Evolutionary conservation across 2,888 invertebrate genomes (phyloP).

Genomic region (Sussaba pulchella): DNA sequence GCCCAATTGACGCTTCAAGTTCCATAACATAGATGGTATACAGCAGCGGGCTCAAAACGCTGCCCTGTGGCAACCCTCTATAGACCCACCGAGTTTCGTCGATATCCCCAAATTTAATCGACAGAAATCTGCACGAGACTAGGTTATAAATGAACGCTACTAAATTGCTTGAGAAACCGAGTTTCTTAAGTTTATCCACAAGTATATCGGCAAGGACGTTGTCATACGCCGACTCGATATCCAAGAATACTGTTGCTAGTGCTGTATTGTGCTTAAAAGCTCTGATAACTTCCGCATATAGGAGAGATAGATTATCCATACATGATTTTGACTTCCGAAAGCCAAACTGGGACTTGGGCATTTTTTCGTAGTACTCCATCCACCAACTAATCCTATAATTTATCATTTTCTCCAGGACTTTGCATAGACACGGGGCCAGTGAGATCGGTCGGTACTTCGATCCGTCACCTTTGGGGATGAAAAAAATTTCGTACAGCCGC

Average conservation of each 20-base stretch:
- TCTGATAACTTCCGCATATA: conserved; percentile 6
- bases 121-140: conserved; percentile 10
- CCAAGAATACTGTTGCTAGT: conserved; percentile 22
- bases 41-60: conserved; percentile 38
- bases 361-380: conserved; percentile 35
- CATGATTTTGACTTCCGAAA: conserved; percentile 23
- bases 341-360: conserved; percentile 32
- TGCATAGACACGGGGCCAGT: conserved; percentile 50
- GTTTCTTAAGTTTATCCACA: conserved; percentile 28
- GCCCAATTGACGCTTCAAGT: background rate
- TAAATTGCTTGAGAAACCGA: conserved; percentile 29
- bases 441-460: conserved; percentile 49
- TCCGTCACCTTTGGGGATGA: conserved; percentile 46
- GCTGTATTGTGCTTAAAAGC: background rate
- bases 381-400: conserved; percentile 41
- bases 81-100: conserved; percentile 22
- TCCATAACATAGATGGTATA: conserved; percentile 34
- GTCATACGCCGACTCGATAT: conserved; percentile 47
- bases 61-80: conserved; percentile 45
- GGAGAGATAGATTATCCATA: conserved; percentile 40
- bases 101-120: conserved; percentile 34
- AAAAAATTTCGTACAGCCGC: conserved; percentile 40
- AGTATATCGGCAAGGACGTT: conserved; percentile 45
- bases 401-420: conserved; percentile 49
- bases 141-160: conserved; percentile 41